Conservation (phyloP, 2,888 invertebrate genomes). For the Apodemia hepburni region DNA sequence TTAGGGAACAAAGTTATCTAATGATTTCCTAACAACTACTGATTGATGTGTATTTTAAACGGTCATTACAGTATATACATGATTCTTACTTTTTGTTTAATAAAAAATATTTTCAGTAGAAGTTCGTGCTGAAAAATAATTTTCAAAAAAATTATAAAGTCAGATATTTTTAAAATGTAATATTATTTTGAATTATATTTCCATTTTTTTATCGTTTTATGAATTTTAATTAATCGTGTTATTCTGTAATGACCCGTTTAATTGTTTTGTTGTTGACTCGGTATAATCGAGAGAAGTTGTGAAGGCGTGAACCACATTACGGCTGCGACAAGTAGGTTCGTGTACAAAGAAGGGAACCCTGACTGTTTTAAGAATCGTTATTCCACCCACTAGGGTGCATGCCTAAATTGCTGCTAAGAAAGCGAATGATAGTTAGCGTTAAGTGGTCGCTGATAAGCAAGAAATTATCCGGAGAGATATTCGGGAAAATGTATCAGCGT, state of each 20-base stretch:
- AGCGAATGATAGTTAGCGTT: constrained; percentile 7
- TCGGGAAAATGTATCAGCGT: constrained; percentile 20
- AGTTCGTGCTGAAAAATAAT: too few relatives aligned
- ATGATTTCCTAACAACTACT: constrained; percentile 8
- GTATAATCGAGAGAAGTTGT: constrained; percentile 32
- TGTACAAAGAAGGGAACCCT: constrained; percentile 31
- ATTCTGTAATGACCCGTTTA: constrained; percentile 5
- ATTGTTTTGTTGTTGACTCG: constrained; percentile 19
- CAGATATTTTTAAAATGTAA: too few relatives aligned
- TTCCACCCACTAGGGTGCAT: background rate
- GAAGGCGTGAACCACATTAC: constrained; percentile 73
- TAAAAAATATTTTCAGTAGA: too few relatives aligned
- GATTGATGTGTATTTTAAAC: constrained; percentile 10
- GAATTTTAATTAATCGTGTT: background rate
- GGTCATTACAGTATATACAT: constrained; percentile 3
- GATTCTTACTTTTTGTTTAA: background rate
- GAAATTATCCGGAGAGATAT: constrained; percentile 21
- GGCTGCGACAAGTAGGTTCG: constrained; percentile 40
- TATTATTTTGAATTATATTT: too few relatives aligned
- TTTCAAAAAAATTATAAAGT: too few relatives aligned
- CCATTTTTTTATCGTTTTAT: background rate
- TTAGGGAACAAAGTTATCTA: constrained; percentile 14
- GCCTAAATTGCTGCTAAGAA: constrained; percentile 1
- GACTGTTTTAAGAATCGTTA: constrained; percentile 20
- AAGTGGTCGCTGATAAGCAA: constrained; percentile 13